Percentiles rank a stretch among this genome's conserved stretches.
Evolutionary conservation across 2,888 invertebrate species (phyloP).

Genomic region (Pristionchus exspectatus): DNA sequence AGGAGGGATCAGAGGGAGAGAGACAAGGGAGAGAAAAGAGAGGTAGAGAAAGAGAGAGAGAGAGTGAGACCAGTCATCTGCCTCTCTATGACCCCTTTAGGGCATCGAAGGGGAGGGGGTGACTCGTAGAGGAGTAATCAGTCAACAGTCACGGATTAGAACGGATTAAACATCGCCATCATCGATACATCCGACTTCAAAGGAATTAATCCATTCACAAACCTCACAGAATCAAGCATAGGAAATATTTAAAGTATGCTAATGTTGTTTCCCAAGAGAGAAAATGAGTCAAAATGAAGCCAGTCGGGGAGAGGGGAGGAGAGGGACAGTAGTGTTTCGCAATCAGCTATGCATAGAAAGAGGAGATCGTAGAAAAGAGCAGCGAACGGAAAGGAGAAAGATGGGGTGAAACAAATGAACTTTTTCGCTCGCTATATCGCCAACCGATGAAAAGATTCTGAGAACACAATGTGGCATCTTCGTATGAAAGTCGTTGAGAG

Average conservation of each 20-base stretch:
- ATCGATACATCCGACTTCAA: not conserved
- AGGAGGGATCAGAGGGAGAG: constrained; percentile 24
- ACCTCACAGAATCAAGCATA: not conserved
- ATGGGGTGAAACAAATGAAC: constrained; percentile 26
- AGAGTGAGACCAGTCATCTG: constrained; percentile 46
- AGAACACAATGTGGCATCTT: constrained; percentile 7
- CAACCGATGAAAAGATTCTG: not conserved
- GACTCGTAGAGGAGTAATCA: constrained; percentile 21
- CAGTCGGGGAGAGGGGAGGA: not conserved
- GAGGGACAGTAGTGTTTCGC: constrained; percentile 14
- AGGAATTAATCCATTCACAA: not conserved
- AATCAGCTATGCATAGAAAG: constrained; percentile 45
- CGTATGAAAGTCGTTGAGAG: constrained; percentile 28
- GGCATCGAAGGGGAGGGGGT: constrained; percentile 16
- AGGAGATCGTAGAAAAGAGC: not conserved
- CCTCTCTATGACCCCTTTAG: constrained; percentile 48
- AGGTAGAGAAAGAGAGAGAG: not conserved
- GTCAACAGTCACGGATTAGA: constrained; percentile 27
- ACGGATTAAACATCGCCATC: constrained; percentile 3
- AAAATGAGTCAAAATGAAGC: constrained; percentile 3
- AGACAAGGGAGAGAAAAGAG: constrained; percentile 6
- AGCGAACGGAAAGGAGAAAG: constrained; percentile 18
- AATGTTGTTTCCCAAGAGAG: constrained; percentile 39
- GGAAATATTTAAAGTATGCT: not conserved
- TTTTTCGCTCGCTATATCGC: not conserved